A percentile compares a stretch with the other conserved stretches of the same genome.
phyloP scores from a whole-genome alignment of 2,888 invertebrate species.

The Lasioglossum marginatum region DNA sequence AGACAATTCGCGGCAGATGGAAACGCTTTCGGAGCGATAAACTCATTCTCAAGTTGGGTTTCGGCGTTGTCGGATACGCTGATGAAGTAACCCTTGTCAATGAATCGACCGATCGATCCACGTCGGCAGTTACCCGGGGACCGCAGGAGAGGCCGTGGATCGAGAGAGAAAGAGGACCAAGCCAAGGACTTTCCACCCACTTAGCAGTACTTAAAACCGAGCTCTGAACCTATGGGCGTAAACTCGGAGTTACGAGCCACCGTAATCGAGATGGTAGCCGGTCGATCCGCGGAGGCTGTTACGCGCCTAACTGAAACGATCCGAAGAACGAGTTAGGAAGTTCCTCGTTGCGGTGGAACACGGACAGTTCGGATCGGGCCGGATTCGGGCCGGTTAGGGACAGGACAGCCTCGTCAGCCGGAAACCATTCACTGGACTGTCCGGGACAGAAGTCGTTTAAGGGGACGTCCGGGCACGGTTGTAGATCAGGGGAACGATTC shows the following conservation, averaged over 20 bases:
- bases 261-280: not conserved
- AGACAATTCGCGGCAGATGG: constrained; percentile 13
- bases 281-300: not conserved
- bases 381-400: constrained; percentile 3
- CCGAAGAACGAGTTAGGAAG: constrained; percentile 55
- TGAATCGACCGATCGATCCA: constrained; percentile 24
- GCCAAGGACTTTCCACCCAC: constrained; percentile 40
- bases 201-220: constrained; percentile 32
- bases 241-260: constrained; percentile 28
- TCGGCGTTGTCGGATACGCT: not conserved
- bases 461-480: constrained; percentile 34
- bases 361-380: not conserved
- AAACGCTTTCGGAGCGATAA: constrained; percentile 10
- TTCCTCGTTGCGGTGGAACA: constrained; percentile 42
- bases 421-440: constrained; percentile 69
- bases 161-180: not conserved
- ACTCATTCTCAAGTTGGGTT: not conserved
- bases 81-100: constrained; percentile 9
- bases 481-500: constrained; percentile 20
- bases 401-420: constrained; percentile 61
- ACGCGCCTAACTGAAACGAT: constrained; percentile 28
- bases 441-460: constrained; percentile 67
- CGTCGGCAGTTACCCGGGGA: not conserved
- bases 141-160: not conserved
- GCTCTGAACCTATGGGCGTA: not conserved